Percentiles rank a stretch among this genome's conserved stretches.
Conservation (phyloP, 2,797 vertebrate species). For the Melanotaenia maccullochi region DNA sequence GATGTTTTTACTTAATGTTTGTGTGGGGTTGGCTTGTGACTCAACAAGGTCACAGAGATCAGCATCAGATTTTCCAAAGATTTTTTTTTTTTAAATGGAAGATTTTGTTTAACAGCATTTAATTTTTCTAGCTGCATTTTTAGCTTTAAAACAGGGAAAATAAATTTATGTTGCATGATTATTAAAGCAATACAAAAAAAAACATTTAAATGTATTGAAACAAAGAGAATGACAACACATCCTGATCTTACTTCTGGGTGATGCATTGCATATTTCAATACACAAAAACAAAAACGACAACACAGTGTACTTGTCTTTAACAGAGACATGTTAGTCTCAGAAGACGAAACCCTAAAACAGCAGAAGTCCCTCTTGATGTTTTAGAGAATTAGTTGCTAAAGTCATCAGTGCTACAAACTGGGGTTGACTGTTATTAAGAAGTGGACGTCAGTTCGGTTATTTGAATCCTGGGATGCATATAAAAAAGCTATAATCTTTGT, state of each 20-base stretch:
- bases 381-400: no score
- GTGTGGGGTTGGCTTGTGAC: slow-evolving; percentile 5
- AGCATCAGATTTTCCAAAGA: background rate
- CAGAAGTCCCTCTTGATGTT: no score
- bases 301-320: no score
- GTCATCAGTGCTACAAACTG: no score
- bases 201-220: background rate
- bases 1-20: slow-evolving; percentile 5
- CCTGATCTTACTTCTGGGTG: no score
- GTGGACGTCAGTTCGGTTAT: no score
- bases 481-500: background rate
- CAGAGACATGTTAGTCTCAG: no score
- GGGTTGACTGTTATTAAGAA: no score
- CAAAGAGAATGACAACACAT: background rate
- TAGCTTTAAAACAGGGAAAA: background rate
- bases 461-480: background rate
- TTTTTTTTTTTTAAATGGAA: background rate
- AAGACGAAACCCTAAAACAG: no score
- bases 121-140: background rate
- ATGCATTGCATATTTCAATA: no score
- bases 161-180: background rate
- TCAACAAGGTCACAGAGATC: slow-evolving; percentile 4
- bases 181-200: no score
- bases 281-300: no score
- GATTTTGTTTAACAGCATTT: background rate